Evolutionary conservation across 2,888 invertebrate genomes (phyloP), one percentile per base, ranked within the genome.

Genomic region (Lomographa bimaculata): DNA sequence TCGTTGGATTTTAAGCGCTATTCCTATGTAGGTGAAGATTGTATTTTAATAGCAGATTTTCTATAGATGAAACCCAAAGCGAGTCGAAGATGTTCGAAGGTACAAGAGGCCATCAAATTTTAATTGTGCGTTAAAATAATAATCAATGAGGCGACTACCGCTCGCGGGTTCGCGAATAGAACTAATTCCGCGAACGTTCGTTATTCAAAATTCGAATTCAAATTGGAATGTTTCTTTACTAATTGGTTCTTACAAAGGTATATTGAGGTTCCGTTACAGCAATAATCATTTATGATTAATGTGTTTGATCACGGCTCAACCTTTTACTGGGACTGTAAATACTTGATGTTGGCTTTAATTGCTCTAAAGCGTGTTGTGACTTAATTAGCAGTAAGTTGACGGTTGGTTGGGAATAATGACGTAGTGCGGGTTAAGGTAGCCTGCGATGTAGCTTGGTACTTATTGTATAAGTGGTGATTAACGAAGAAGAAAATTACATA

Each of bases 71-170:
- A 42, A 50, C 48, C 50, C 50, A 46, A 51, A 54, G 58, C 58
- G 57, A 61, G 77, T 78, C 71, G 77, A 79, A 86, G 82, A 82
- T 81, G 84, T 81, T 82, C 86, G 80, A 71, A 81, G 79, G 79
- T 79, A 54, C 49, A 84, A 82, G 76, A 68, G 79, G 76, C 82
- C 82, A 85, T 89, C 82, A 89, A 87, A 86, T 79, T 87, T 89
- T 89, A 87, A 87, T 85, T 84, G 85, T 83, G 71, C 84, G 86
- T 85, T 86, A 86, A 86, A 87, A 87, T 86, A 85, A 85, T 85
- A 87, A 87, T 85, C 84, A 86, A 85, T 81, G 83, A 80, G 79
- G 83, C 82, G 83, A 80, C 79, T 81, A 79, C 79, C 75, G 71
- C 68, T 80, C 73, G 68, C 66, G 56, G 57, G 63, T 67, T 75